phyloP scores from a whole-genome alignment of 2,113 vertebrate species.

The Silurus glanis region DNA sequence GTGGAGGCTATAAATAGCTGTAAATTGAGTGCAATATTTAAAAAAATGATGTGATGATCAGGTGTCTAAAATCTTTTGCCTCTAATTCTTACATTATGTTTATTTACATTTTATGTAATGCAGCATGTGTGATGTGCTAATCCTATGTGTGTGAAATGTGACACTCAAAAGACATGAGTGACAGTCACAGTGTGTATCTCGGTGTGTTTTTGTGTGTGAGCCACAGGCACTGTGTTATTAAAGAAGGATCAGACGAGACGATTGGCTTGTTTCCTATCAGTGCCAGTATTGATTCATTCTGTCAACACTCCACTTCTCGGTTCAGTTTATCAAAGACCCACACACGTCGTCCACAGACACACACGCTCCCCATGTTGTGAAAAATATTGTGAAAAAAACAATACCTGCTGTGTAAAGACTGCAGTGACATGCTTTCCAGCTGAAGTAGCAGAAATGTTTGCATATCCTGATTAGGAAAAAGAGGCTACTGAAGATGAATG shows the following conservation, averaged over 20 bases:
- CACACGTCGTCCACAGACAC: constrained; percentile 19
- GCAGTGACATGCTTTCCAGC: constrained; percentile 3
- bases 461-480: not conserved
- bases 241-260: constrained; percentile 50
- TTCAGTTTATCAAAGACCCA: constrained; percentile 39
- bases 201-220: constrained; percentile 9
- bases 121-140: too few species aligned
- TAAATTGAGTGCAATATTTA: not conserved
- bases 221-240: constrained; percentile 57
- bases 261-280: constrained; percentile 63
- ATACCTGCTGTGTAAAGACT: not conserved
- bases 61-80: not conserved
- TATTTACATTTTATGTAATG: not conserved
- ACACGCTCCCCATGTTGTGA: not conserved
- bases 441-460: constrained; percentile 1
- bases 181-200: constrained; percentile 12
- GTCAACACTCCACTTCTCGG: constrained; percentile 47
- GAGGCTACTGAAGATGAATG: not conserved
- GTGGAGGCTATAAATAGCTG: not conserved
- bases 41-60: not conserved
- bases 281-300: constrained; percentile 60
- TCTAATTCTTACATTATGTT: not conserved
- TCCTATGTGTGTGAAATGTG: not conserved
- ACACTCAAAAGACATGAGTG: constrained; percentile 23
- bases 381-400: not conserved